phyloP scores from a whole-genome alignment of 1,140 invertebrate species.

The Chironomus striatipennis region DNA sequence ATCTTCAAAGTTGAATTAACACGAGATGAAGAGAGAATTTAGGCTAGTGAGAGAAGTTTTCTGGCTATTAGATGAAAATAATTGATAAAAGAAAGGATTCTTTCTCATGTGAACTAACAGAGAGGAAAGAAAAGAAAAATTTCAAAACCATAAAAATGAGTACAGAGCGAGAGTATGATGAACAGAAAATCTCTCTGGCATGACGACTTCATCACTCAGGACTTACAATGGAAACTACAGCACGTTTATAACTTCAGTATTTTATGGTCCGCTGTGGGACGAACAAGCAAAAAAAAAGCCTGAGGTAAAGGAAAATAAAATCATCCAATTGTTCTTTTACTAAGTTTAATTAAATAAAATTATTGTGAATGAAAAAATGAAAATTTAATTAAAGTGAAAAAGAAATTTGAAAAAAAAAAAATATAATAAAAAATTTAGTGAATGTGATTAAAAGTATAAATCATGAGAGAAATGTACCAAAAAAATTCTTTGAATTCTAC shows the following conservation, averaged over 20 bases:
- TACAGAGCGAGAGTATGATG: background rate
- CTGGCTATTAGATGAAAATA: background rate
- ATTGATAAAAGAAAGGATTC: background rate
- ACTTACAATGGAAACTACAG: background rate
- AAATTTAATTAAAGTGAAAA: background rate
- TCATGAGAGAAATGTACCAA: background rate
- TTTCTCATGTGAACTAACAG: background rate
- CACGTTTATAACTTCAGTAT: slow-evolving; percentile 19
- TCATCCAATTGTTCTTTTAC: too few relatives aligned
- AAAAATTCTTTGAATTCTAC: background rate
- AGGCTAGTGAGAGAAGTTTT: background rate
- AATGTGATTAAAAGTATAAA: background rate
- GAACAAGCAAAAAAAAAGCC: background rate
- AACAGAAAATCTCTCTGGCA: background rate
- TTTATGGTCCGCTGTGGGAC: slow-evolving; percentile 15
- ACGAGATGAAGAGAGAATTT: background rate
- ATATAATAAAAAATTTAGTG: background rate
- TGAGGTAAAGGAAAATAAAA: background rate
- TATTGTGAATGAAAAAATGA: background rate
- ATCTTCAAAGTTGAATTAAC: background rate
- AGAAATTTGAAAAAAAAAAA: background rate
- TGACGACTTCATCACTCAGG: slow-evolving; percentile 12
- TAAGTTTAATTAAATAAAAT: background rate
- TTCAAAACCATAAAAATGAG: background rate
- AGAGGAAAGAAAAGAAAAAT: too few relatives aligned